These are phyloP conservation scores for Tarsius wallacei DNA, from an alignment of 2,797 vertebrate species.

Conservation along the genomic window DNA sequence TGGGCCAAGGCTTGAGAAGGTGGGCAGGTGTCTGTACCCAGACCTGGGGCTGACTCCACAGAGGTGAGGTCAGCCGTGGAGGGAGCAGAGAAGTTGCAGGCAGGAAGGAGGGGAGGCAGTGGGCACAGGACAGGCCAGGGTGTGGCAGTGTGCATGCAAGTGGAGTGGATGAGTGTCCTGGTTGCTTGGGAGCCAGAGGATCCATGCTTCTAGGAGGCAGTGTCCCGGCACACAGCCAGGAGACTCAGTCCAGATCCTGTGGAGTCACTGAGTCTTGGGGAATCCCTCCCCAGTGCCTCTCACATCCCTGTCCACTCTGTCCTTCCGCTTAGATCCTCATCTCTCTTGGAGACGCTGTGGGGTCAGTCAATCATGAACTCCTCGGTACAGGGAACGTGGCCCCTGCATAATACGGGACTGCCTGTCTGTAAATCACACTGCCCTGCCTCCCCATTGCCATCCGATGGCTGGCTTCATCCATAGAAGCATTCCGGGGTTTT, in stretches of 20 bases:
- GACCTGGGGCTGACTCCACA: not conserved
- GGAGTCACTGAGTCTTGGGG: too few relatives aligned
- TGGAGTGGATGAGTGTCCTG: not conserved
- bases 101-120: fast-evolving
- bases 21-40: not conserved
- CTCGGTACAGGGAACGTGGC: not conserved
- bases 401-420: not conserved
- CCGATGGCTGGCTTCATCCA: not conserved
- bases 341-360: not conserved
- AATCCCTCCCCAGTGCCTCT: not conserved
- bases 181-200: not conserved
- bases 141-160: not conserved
- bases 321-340: not conserved
- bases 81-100: not conserved
- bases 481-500: not conserved
- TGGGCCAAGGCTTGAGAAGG: not conserved
- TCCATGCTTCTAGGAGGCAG: too few relatives aligned
- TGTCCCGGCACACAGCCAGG: not conserved
- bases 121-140: fast-evolving
- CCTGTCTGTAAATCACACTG: not conserved
- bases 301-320: not conserved
- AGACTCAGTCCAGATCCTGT: not conserved
- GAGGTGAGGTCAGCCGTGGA: fast-evolving
- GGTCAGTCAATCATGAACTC: not conserved
- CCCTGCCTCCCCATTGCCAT: not conserved